Conservation (phyloP, 2,797 vertebrate genomes). For the Diplodus sargus region DNA sequence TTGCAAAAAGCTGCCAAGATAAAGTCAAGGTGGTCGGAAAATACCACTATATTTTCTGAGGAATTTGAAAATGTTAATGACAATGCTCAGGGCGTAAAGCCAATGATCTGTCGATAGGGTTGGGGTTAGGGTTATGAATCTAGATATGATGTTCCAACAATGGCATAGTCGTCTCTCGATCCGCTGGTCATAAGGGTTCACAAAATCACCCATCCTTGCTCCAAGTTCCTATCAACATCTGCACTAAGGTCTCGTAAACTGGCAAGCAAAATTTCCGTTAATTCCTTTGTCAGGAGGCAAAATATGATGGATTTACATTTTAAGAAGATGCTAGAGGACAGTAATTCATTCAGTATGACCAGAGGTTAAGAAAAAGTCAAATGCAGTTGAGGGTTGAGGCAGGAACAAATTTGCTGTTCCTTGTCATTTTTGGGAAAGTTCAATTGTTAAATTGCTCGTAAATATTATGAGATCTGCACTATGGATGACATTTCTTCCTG, state of each 20-base stretch:
- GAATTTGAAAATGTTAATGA: too few relatives aligned
- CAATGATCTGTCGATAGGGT: too few relatives aligned
- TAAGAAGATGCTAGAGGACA: slow-evolving; percentile 4
- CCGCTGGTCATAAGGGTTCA: too few relatives aligned
- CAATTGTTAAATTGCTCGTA: slow-evolving; percentile 10
- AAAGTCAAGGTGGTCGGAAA: too few relatives aligned
- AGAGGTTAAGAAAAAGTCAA: slow-evolving; percentile 14
- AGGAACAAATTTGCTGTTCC: not conserved
- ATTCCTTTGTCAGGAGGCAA: not conserved
- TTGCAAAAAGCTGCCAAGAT: too few relatives aligned
- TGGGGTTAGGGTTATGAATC: too few relatives aligned
- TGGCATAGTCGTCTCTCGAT: too few relatives aligned
- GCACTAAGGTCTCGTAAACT: not conserved
- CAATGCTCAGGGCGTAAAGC: too few relatives aligned
- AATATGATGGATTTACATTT: slow-evolving; percentile 17
- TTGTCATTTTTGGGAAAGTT: slow-evolving; percentile 6
- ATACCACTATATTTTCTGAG: too few relatives aligned
- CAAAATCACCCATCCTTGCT: too few relatives aligned
- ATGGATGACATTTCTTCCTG: slow-evolving; percentile 15
- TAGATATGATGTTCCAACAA: too few relatives aligned
- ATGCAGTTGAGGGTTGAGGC: not conserved
- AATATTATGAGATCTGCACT: not conserved
- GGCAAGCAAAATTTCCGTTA: not conserved
- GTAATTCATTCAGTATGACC: not conserved
- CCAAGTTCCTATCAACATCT: slow-evolving; percentile 3